These are phyloP conservation scores for Ectobius pallidus DNA, from an alignment of 2,888 invertebrate species.

Conservation along the genomic window DNA sequence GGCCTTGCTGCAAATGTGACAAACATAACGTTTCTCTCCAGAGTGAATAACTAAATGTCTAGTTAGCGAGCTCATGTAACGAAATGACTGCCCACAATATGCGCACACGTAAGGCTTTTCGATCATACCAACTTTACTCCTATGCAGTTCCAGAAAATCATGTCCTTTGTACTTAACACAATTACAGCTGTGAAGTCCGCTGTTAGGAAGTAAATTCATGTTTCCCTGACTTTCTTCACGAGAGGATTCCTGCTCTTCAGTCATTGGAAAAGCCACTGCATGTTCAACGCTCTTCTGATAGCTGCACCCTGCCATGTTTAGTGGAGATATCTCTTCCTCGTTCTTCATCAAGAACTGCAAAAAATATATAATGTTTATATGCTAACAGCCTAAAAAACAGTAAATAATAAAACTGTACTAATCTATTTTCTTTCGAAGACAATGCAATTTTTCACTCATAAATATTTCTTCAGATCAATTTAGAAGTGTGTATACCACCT, in stretches of 20 bases:
- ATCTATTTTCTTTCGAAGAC: no score
- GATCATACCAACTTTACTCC: not conserved
- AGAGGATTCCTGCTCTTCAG: not conserved
- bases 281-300: not conserved
- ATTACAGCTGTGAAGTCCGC: not conserved
- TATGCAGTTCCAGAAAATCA: not conserved
- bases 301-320: conserved; percentile 7
- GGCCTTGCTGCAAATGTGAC: conserved; percentile 25
- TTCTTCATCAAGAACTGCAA: no score
- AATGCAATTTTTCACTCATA: no score
- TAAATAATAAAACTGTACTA: no score
- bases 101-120: conserved; percentile 8
- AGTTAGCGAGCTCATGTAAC: conserved; percentile 9
- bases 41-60: conserved; percentile 30
- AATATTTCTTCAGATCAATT: no score
- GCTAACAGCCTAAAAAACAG: no score
- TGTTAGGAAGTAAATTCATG: not conserved
- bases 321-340: no score
- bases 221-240: not conserved
- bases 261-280: not conserved
- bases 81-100: conserved; percentile 13
- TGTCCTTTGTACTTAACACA: not conserved
- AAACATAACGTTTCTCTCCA: conserved; percentile 24
- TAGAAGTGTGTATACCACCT: no score
- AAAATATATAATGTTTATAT: no score